Evolutionary conservation across 64 coral and sea anemone species (phyloP).

Genomic region (Pachyseris speciosa): DNA sequence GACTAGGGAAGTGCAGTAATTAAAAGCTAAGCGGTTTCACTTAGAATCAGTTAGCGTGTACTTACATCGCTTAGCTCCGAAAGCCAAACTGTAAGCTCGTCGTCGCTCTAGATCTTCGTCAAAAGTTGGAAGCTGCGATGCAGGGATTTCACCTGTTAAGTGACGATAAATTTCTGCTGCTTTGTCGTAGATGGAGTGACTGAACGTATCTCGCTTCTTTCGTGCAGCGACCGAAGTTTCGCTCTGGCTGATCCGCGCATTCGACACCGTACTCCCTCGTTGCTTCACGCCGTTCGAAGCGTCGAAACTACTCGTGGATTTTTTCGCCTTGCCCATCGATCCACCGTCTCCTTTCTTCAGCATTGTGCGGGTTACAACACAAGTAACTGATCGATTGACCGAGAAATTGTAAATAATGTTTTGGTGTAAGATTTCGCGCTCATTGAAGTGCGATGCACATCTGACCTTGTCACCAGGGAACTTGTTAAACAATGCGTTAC

Average conservation of each 20-base stretch:
- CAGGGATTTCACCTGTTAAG: conserved; percentile 84
- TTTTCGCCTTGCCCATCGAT: conserved; percentile 17
- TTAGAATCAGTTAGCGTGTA: neutral
- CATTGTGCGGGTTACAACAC: neutral
- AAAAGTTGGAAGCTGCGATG: conserved; percentile 84
- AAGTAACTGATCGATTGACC: neutral
- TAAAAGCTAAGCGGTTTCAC: neutral
- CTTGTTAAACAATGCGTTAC: neutral
- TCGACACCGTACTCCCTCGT: neutral
- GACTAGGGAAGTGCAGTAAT: neutral
- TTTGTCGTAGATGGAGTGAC: conserved; percentile 91
- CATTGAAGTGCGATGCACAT: neutral
- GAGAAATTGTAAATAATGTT: neutral
- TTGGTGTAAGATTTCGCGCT: neutral
- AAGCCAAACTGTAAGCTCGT: conserved; percentile 97
- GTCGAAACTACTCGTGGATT: conserved; percentile 46
- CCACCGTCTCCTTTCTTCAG: neutral
- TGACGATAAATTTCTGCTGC: conserved; percentile 88
- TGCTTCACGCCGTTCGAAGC: conserved; percentile 24
- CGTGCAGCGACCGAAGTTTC: conserved; percentile 63
- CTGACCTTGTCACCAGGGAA: conserved; percentile 41
- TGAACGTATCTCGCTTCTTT: conserved; percentile 77
- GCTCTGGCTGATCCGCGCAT: conserved; percentile 48
- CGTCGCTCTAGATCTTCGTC: conserved; percentile 89
- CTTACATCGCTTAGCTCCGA: conserved; percentile 98